Evolutionary conservation across 2,888 invertebrate genomes (phyloP).

Genomic region (Andrena flavipes): DNA sequence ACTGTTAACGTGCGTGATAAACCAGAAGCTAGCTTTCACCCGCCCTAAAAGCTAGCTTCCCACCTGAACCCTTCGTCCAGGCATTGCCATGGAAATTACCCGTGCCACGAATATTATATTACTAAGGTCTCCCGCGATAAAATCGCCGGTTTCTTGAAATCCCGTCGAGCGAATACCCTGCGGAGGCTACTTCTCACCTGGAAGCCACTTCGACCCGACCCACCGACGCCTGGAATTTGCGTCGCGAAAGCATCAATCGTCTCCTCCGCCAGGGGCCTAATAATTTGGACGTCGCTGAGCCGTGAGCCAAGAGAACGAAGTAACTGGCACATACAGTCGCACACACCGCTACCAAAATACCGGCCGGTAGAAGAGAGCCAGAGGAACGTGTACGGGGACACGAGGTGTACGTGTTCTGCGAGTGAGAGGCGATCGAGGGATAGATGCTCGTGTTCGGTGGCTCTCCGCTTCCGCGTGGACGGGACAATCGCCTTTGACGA

Average conservation of each 20-base stretch:
- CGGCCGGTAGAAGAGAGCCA: constrained; percentile 49
- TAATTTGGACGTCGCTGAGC: constrained; percentile 46
- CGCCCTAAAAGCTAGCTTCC: too few species aligned
- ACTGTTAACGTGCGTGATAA: too few species aligned
- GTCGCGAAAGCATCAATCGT: constrained; percentile 33
- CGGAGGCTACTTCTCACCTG: constrained; percentile 13
- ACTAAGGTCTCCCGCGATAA: too few species aligned
- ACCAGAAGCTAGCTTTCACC: too few species aligned
- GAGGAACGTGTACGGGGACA: constrained; percentile 81
- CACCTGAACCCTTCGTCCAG: too few species aligned
- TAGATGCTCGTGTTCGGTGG: constrained; percentile 68
- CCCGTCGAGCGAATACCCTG: too few species aligned
- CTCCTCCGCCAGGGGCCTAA: constrained; percentile 28
- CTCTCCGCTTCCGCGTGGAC: constrained; percentile 75
- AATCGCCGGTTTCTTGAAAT: too few species aligned
- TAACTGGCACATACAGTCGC: constrained; percentile 54
- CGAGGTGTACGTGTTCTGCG: constrained; percentile 78
- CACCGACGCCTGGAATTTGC: constrained; percentile 26
- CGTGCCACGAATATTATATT: too few species aligned
- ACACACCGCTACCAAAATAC: constrained; percentile 47
- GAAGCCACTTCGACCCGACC: not conserved
- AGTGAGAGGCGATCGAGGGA: constrained; percentile 75
- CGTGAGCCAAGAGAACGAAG: constrained; percentile 24
- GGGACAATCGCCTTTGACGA: constrained; percentile 70
- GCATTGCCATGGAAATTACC: too few species aligned